Evolutionary conservation across 2,797 vertebrate genomes (phyloP).

Genomic region (Tolypeutes matacus): DNA sequence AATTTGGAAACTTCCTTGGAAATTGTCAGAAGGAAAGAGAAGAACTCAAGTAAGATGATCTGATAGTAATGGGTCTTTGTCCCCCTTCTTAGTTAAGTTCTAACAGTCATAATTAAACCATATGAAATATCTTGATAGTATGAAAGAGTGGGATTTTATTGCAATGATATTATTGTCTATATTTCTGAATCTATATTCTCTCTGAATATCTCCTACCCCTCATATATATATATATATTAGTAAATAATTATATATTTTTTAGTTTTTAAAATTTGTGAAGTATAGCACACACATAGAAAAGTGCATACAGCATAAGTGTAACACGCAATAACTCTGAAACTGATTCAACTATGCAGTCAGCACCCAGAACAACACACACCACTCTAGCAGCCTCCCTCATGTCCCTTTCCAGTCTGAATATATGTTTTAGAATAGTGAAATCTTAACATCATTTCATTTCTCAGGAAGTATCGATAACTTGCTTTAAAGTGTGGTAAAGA

Average conservation of each 20-base stretch:
- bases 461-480: background rate
- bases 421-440: conserved; percentile 9
- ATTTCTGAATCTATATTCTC: conserved; percentile 35
- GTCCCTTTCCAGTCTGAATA: background rate
- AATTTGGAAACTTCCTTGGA: conserved; percentile 98
- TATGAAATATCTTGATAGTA: background rate
- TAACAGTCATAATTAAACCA: background rate
- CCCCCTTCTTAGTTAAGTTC: background rate
- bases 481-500: conserved; percentile 9
- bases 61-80: background rate
- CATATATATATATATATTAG: no score
- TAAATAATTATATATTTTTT: background rate
- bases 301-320: background rate
- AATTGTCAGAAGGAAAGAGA: conserved; percentile 97
- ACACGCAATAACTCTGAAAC: background rate
- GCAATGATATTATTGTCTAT: background rate
- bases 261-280: conserved; percentile 37
- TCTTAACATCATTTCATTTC: background rate
- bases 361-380: background rate
- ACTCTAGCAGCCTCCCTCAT: background rate
- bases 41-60: conserved; percentile 93
- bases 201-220: background rate
- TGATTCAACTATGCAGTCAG: background rate
- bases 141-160: conserved; percentile 48
- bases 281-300: background rate